phyloP scores from a whole-genome alignment of 1,140 invertebrate genomes.

The Zelostemma sp. region DNA sequence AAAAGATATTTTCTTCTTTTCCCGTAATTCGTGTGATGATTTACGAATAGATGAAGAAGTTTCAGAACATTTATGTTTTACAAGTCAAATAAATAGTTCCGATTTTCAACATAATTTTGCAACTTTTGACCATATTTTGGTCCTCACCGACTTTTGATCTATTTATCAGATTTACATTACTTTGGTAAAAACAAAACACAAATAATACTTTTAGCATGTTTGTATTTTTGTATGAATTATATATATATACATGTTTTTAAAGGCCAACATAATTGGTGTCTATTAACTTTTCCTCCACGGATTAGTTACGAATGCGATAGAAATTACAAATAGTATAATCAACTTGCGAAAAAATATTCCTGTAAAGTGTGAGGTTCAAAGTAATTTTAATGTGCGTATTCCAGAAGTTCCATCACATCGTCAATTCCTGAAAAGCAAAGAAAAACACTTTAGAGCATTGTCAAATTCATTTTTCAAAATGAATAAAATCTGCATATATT shows the following conservation, averaged over 20 bases:
- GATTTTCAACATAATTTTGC: too few species aligned
- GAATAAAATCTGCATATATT: neutral
- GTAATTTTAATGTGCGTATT: slow-evolving; percentile 44
- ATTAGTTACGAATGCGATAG: slow-evolving; percentile 24
- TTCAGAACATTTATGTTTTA: too few species aligned
- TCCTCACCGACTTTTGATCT: too few species aligned
- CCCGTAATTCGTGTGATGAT: too few species aligned
- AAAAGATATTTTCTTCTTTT: too few species aligned
- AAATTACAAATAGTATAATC: slow-evolving; percentile 41
- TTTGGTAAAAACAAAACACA: too few species aligned
- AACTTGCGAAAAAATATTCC: slow-evolving; percentile 57
- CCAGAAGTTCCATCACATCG: slow-evolving; percentile 65
- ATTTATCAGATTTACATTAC: too few species aligned
- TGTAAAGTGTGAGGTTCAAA: slow-evolving; percentile 43
- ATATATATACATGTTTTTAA: slow-evolving; percentile 62
- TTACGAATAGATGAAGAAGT: too few species aligned
- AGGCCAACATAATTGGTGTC: slow-evolving; percentile 8
- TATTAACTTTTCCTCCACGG: slow-evolving; percentile 9
- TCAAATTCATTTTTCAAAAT: neutral
- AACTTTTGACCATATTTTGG: too few species aligned
- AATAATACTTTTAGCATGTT: slow-evolving; percentile 52
- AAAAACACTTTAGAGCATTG: slow-evolving; percentile 7
- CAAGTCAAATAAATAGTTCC: too few species aligned
- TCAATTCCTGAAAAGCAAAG: slow-evolving; percentile 63
- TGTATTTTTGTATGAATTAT: slow-evolving; percentile 62